Evolutionary conservation across 2,888 invertebrate genomes (phyloP).

Genomic region (Eupithecia abbreviata): DNA sequence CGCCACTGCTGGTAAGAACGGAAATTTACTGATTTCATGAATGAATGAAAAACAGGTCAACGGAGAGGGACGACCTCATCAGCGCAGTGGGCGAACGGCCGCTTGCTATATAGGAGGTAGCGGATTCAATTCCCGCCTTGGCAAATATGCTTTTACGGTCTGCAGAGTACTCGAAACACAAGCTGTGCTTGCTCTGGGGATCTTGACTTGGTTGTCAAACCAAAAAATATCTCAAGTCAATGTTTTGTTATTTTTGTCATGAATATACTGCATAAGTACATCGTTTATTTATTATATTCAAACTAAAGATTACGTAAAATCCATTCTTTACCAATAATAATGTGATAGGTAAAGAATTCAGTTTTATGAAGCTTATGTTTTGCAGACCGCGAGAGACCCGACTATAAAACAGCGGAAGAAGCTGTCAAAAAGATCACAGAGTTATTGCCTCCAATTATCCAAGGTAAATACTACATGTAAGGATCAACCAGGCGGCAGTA

Average conservation of each 20-base stretch:
- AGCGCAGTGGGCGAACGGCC: neutral
- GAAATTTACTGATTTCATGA: neutral
- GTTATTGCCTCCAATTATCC: conserved; percentile 52
- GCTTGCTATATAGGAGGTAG: neutral
- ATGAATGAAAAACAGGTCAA: neutral
- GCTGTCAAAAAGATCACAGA: conserved; percentile 51
- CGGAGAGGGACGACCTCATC: neutral
- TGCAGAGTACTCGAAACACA: neutral
- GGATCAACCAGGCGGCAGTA: too few species aligned
- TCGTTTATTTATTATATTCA: too few species aligned
- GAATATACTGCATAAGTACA: too few species aligned
- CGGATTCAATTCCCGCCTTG: neutral
- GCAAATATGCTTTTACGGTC: neutral
- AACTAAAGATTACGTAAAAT: too few species aligned
- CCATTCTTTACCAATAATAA: too few species aligned
- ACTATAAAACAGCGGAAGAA: conserved; percentile 52
- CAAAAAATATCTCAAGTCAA: too few species aligned
- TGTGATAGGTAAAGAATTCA: neutral
- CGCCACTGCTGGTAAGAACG: conserved; percentile 37
- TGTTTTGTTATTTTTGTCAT: neutral
- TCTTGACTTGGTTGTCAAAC: neutral
- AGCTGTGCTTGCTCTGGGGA: neutral
- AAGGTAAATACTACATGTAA: conserved; percentile 39
- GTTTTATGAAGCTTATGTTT: neutral
- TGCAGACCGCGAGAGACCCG: conserved; percentile 52